Base-by-base conservation (phyloP, 1,140 invertebrate species). In the Trachelipus rathkii region DNA sequence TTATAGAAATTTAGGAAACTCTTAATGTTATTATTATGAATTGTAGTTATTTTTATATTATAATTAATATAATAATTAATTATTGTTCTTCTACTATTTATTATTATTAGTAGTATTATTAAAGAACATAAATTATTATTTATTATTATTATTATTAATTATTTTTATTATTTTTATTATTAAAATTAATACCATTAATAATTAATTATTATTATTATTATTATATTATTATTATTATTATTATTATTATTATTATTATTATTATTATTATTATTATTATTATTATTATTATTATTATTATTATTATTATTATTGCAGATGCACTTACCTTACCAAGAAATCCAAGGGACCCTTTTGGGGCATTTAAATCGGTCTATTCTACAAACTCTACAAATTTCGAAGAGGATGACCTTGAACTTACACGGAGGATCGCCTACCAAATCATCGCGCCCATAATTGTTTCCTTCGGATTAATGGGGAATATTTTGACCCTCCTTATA, bases 371-470 rank as follows among this genome's bases (percentile, higher is more conserved):
- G 1, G 50, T 60, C 11, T 60, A 15, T 60, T 60, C 50, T 2
- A 13, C 50, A 60, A 60, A 13, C 8, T 15, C 11, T 60, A 60
- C 50, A 2, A 15, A 13, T 15, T 13, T 60, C n/a, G 78, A 50
- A 15, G 75, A 74, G 8, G 73, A 66, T 60, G 45, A 44, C 15
- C 13, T 45, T 19, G 69, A 50, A 44, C 13, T 45, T 5, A 68
- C 74, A 3, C 44, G 82, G 24, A 76, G 79, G 44, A 74, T 83
- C 19, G 82, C 82, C n/a, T 84, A 84, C 66, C 81, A 83, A 23
- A 75, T 83, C 19, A 78, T 84, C 13, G 82, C 81, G n/a, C 83
- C 83, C 10, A 75, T 83, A 6, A 80, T 83, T n/a, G 79, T 84
- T 21, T 79, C 74, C 0, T 50, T 83, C 10, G 83, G 83, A 24